phyloP scores from a whole-genome alignment of 1,140 invertebrate genomes.

The Bombus polaris region DNA sequence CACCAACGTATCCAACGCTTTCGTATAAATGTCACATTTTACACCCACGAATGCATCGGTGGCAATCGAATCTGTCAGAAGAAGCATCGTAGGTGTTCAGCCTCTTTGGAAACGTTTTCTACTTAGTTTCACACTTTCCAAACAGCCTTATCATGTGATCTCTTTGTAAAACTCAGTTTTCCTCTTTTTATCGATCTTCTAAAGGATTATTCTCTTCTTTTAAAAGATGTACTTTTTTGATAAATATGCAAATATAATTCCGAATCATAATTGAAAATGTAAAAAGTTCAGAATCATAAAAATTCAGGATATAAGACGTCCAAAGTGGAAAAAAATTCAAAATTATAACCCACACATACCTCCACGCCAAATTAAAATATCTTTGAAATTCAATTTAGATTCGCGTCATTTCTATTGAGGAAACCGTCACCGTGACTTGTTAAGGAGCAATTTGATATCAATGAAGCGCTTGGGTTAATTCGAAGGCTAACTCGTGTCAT shows the following conservation, averaged over 20 bases:
- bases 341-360: too few species aligned
- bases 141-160: not conserved
- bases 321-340: not conserved
- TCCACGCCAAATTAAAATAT: too few species aligned
- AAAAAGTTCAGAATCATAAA: too few species aligned
- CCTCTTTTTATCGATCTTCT: not conserved
- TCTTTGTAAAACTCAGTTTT: not conserved
- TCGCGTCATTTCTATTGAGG: not conserved
- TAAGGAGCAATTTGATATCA: constrained; percentile 18
- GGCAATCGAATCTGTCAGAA: not conserved
- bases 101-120: not conserved
- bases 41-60: constrained; percentile 15
- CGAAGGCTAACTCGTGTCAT: constrained; percentile 22
- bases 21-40: constrained; percentile 34
- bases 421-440: not conserved
- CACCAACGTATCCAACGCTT: not conserved
- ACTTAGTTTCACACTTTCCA: not conserved
- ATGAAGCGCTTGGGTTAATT: constrained; percentile 18
- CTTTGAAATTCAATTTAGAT: not conserved
- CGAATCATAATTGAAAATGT: too few species aligned
- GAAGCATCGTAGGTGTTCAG: constrained; percentile 3
- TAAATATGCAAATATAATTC: too few species aligned
- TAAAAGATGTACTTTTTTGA: too few species aligned
- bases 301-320: too few species aligned
- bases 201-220: too few species aligned